A percentile compares a stretch with the other conserved stretches of the same genome.
phyloP scores from a whole-genome alignment of 23 tunicate species.

The Halocynthia roretzi region DNA sequence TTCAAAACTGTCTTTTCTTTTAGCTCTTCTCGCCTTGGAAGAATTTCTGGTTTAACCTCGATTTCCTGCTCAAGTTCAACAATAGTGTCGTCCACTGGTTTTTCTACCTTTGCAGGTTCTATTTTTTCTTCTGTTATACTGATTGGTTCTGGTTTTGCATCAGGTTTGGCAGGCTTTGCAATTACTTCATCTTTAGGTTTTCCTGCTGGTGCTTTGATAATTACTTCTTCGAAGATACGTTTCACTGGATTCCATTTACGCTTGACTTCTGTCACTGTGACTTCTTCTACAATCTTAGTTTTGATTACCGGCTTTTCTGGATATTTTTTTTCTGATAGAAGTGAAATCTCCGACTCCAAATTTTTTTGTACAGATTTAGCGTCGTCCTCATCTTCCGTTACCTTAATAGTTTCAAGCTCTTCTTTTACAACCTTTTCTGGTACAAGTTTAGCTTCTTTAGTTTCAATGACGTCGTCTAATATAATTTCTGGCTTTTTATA shows the following conservation, averaged over 20 bases:
- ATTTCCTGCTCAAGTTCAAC: not conserved
- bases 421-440: too few species aligned
- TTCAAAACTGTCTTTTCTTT: too few species aligned
- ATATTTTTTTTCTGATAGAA: too few species aligned
- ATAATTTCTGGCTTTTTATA: not conserved
- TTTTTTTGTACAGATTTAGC: too few species aligned
- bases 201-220: not conserved
- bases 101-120: not conserved
- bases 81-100: not conserved
- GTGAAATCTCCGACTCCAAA: too few species aligned
- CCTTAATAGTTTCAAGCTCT: too few species aligned
- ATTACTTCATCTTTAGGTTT: not conserved
- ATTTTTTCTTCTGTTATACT: not conserved
- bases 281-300: not conserved
- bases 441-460: not conserved
- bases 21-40: not conserved
- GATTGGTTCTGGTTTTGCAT: not conserved
- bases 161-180: not conserved
- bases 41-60: not conserved
- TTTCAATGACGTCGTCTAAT: not conserved
- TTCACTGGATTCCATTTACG: slow-evolving; percentile 58
- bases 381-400: too few species aligned
- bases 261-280: slow-evolving; percentile 2
- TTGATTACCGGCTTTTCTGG: too few species aligned
- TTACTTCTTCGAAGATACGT: slow-evolving; percentile 40